phyloP scores from a whole-genome alignment of 1,140 invertebrate genomes.

The Pseudomyrmex dendroicus region DNA sequence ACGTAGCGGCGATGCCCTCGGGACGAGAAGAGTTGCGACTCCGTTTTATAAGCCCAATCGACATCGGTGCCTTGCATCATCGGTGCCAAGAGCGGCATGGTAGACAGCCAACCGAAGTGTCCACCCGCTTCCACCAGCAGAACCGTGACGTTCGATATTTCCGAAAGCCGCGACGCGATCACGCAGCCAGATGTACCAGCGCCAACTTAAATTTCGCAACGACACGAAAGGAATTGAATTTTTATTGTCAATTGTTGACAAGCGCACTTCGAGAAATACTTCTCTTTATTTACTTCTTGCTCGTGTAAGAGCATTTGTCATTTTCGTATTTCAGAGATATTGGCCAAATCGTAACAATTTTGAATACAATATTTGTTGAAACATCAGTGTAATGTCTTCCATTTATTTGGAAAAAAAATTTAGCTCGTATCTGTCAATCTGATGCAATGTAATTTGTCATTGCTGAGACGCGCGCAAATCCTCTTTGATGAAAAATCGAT shows the following conservation, averaged over 20 bases:
- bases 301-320: too few relatives aligned
- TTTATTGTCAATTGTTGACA: background rate
- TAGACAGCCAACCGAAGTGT: conserved; percentile 87
- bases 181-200: conserved; percentile 93
- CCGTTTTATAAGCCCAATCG: conserved; percentile 88
- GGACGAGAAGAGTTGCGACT: conserved; percentile 88
- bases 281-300: too few relatives aligned
- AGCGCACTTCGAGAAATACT: background rate
- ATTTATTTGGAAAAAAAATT: background rate
- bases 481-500: conserved; percentile 45
- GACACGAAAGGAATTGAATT: conserved; percentile 14
- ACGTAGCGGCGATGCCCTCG: conserved; percentile 87
- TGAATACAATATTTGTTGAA: background rate
- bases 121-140: conserved; percentile 90
- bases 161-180: conserved; percentile 89
- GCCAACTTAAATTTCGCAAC: conserved; percentile 87
- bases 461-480: conserved; percentile 5
- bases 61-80: conserved; percentile 87
- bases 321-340: too few relatives aligned
- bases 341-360: background rate
- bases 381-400: background rate
- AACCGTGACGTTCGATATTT: conserved; percentile 86
- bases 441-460: conserved; percentile 25
- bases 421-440: background rate
- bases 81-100: conserved; percentile 88